Evolutionary conservation across 2,888 invertebrate genomes (phyloP).

Genomic region (Cotesia congregata): DNA sequence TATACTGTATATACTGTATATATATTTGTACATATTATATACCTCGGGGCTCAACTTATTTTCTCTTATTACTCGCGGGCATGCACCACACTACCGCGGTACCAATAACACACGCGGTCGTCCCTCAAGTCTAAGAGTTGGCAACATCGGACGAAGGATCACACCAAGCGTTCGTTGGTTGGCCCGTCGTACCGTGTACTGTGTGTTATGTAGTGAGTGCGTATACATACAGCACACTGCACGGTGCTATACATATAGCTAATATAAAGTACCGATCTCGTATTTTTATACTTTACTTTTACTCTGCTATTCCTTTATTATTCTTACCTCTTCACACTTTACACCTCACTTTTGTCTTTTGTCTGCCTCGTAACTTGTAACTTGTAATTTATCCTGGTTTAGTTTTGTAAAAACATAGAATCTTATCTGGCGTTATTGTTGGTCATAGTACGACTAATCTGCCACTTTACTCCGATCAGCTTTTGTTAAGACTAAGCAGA

Average conservation of each 20-base stretch:
- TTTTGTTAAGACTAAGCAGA: too few relatives aligned
- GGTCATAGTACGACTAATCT: too few relatives aligned
- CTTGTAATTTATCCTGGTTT: too few relatives aligned
- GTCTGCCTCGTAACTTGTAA: not conserved
- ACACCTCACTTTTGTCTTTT: not conserved
- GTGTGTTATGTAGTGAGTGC: slow-evolving; percentile 40
- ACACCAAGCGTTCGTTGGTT: slow-evolving; percentile 19
- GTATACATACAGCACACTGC: too few relatives aligned
- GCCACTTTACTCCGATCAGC: too few relatives aligned
- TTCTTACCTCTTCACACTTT: not conserved
- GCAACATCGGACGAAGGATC: slow-evolving; percentile 41
- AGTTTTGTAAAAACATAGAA: too few relatives aligned
- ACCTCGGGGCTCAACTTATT: slow-evolving; percentile 65
- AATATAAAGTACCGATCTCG: not conserved
- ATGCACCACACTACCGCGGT: slow-evolving; percentile 22
- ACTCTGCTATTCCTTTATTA: not conserved
- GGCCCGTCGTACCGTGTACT: slow-evolving; percentile 33
- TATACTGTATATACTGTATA: slow-evolving; percentile 2
- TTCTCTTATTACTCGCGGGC: slow-evolving; percentile 64
- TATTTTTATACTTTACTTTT: not conserved
- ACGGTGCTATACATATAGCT: too few relatives aligned
- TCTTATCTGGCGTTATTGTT: too few relatives aligned
- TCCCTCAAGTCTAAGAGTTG: slow-evolving; percentile 36
- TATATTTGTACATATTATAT: slow-evolving; percentile 22
- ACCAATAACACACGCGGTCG: slow-evolving; percentile 53